Percentiles rank a stretch among this genome's conserved stretches.
Evolutionary conservation across 1,140 invertebrate genomes (phyloP).

Genomic region (Zeugodacus cucurbitae): DNA sequence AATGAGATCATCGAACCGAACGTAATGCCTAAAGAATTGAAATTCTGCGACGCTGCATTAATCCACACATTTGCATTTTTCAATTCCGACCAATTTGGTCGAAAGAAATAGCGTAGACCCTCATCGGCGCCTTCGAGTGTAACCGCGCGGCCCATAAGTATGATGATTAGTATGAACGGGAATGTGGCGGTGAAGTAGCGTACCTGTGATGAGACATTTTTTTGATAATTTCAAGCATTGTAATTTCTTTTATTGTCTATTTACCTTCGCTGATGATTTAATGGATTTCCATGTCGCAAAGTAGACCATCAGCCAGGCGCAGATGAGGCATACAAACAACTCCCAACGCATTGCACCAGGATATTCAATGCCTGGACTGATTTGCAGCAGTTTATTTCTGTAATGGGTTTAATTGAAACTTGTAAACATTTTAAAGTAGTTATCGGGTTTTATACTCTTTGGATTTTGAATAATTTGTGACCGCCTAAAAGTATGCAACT

Average conservation of each 20-base stretch:
- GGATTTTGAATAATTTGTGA: background rate
- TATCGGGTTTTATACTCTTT: too few relatives aligned
- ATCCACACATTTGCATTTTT: conserved; percentile 87
- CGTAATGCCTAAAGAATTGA: conserved; percentile 91
- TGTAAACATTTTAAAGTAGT: too few relatives aligned
- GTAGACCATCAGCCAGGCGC: conserved; percentile 91
- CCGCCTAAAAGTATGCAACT: background rate
- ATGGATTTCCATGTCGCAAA: conserved; percentile 94
- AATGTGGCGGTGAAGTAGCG: conserved; percentile 89
- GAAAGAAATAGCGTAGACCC: conserved; percentile 86
- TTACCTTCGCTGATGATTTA: conserved; percentile 80
- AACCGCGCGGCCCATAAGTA: conserved; percentile 82
- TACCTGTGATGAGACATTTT: conserved; percentile 64
- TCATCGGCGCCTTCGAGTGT: conserved; percentile 83
- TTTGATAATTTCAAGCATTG: too few relatives aligned
- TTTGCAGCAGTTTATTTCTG: conserved; percentile 85
- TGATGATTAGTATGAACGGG: conserved; percentile 84
- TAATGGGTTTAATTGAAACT: too few relatives aligned
- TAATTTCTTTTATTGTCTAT: too few relatives aligned
- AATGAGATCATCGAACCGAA: conserved; percentile 95
- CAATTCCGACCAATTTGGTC: conserved; percentile 87
- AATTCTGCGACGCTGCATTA: conserved; percentile 91
- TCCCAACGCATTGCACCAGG: conserved; percentile 87
- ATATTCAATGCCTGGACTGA: conserved; percentile 83
- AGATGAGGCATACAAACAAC: conserved; percentile 84